Evolutionary conservation across 2,888 invertebrate species (phyloP), one percentile per base, ranked within the genome.

Genomic region (Noctuana brunneofusca): DNA sequence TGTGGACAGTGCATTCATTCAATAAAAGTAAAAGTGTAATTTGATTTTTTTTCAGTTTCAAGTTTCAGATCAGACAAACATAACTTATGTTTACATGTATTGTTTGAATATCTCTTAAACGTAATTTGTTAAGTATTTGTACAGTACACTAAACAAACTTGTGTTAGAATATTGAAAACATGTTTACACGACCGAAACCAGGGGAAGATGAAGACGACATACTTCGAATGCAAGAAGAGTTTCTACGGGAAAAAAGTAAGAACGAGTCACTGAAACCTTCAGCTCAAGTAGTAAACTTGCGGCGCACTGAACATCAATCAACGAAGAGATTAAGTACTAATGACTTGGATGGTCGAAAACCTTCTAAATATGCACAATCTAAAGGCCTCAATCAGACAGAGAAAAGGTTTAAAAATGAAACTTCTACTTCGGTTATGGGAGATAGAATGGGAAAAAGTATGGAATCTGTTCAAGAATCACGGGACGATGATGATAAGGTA

Each of bases 121-220:
- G n/a, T n/a, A n/a, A n/a, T 35, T 35, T n/a, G 1, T n/a, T 35
- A 4, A n/a, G 4, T 30, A 35, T 6, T 41, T 30, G 14, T 12
- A 43, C 30, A 3, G 30, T n/a, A 22, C 22, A 22, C 16, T 43
- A 3, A 48, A 48, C 1, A 48, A 48, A 48, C 20, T 48, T 12
- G 22, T 48, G n/a, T 12, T 12, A 43, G 16, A 18, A 12, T 9
- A 20, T 16, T 20, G 18, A 22, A 20, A 46, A 20, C 20, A 95
- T 95, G 95, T 89, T 92, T 68, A 89, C 89, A 68, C 89, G 96
- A 69, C 96, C 96, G 0, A 95, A 94, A 75, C 92, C 93, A 1
- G 92, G 92, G 4, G 96, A 96, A 78, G 93, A 92, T 46, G 96
- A 96, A 71, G 94, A 95, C 14, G 96, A 96, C 75, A 91, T 96